Evolutionary conservation across 2,888 invertebrate genomes (phyloP).

Genomic region (Ephialtes manifestator): DNA sequence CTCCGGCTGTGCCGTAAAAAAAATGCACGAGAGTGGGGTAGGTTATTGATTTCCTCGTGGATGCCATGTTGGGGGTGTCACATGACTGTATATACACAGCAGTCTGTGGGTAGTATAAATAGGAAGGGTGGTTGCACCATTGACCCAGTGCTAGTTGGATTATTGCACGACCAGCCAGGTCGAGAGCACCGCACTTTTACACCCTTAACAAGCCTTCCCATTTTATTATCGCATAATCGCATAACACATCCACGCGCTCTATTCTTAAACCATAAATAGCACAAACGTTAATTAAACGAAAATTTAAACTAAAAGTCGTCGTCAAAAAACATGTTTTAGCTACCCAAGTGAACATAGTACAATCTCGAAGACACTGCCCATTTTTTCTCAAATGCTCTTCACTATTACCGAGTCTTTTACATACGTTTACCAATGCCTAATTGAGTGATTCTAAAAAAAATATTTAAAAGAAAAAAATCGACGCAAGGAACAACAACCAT

Average conservation of each 20-base stretch:
- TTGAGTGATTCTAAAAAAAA: slow-evolving; percentile 56
- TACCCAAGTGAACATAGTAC: slow-evolving; percentile 70
- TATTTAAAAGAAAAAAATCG: not conserved
- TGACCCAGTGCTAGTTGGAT: slow-evolving; percentile 84
- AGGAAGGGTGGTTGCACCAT: slow-evolving; percentile 85
- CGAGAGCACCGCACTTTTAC: slow-evolving; percentile 67
- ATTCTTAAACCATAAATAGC: not conserved
- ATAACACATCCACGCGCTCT: not conserved
- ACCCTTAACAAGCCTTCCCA: slow-evolving; percentile 70
- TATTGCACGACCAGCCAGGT: slow-evolving; percentile 81
- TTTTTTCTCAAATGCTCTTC: slow-evolving; percentile 70
- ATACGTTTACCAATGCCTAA: slow-evolving; percentile 55
- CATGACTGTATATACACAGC: slow-evolving; percentile 77
- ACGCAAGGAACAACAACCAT: not conserved
- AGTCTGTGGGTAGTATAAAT: slow-evolving; percentile 82
- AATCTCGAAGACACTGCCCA: slow-evolving; percentile 80
- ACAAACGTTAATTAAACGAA: not conserved
- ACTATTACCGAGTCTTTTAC: slow-evolving; percentile 44
- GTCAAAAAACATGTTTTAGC: too few species aligned
- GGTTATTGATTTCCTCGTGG: slow-evolving; percentile 84
- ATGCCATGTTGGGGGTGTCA: slow-evolving; percentile 79
- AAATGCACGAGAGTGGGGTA: slow-evolving; percentile 72
- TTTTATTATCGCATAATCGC: slow-evolving; percentile 50
- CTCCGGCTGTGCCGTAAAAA: slow-evolving; percentile 15
- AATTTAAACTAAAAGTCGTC: too few species aligned